These are phyloP conservation scores for Solenopsis invicta DNA, from an alignment of 1,140 invertebrate species.

Conservation along the genomic window DNA sequence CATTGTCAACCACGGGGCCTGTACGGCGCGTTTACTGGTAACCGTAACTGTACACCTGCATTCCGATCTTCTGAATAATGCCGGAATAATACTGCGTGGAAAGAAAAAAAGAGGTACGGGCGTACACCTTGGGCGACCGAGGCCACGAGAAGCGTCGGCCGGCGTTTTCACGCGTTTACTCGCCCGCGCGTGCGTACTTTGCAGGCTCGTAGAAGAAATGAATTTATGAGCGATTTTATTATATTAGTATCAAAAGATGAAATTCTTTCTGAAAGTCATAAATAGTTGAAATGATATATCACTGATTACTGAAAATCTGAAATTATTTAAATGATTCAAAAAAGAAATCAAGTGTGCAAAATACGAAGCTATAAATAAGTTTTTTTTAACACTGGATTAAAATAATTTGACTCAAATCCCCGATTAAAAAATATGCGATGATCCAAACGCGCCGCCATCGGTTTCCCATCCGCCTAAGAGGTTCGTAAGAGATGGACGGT, in stretches of 20 bases:
- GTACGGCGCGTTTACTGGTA: conserved; percentile 78
- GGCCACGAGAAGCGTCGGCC: conserved; percentile 25
- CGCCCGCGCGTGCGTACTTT: neutral
- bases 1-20: conserved; percentile 76
- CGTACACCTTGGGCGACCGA: conserved; percentile 10
- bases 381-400: neutral
- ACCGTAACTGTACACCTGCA: conserved; percentile 84
- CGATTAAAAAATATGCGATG: neutral
- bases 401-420: neutral
- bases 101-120: conserved; percentile 62
- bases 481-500: conserved; percentile 12
- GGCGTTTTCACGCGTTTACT: conserved; percentile 41
- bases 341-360: neutral
- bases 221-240: conserved; percentile 5
- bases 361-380: neutral
- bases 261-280: neutral
- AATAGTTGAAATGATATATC: neutral
- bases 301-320: neutral
- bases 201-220: neutral
- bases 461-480: neutral
- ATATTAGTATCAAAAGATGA: neutral
- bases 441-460: neutral
- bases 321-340: neutral
- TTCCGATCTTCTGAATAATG: conserved; percentile 80
- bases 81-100: conserved; percentile 67